Evolutionary conservation across 2,113 vertebrate species (phyloP).

Genomic region (Rallus limicola): DNA sequence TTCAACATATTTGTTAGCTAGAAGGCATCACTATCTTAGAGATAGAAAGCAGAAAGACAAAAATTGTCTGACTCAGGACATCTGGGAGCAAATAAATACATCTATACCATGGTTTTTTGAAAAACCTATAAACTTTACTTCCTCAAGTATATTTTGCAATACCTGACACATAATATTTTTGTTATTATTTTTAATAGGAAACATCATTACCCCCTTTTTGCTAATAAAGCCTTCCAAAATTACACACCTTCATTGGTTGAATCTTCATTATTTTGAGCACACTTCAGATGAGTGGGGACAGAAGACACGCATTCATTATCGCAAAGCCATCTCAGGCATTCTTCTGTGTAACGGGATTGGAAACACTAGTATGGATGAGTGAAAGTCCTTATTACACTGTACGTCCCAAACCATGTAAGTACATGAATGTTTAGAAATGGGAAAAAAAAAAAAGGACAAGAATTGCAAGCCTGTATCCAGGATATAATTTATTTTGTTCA

Average conservation of each 20-base stretch:
- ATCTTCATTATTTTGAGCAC: not conserved
- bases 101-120: not conserved
- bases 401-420: not conserved
- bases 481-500: conserved; percentile 61
- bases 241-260: not conserved
- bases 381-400: not conserved
- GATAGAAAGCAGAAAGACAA: not conserved
- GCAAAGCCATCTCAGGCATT: not conserved
- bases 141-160: not conserved
- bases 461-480: not conserved
- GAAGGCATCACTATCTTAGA: not conserved
- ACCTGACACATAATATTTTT: not conserved
- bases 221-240: not conserved
- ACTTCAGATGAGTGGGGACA: not conserved
- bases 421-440: not conserved
- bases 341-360: not conserved
- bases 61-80: not conserved
- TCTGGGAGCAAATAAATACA: not conserved
- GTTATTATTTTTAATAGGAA: not conserved
- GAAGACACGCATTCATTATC: not conserved
- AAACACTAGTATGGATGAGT: not conserved
- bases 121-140: not conserved
- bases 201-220: not conserved
- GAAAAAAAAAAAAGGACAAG: not conserved
- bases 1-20: not conserved